Conservation (phyloP, 2,888 invertebrate genomes). For the Steromphala cineraria region DNA sequence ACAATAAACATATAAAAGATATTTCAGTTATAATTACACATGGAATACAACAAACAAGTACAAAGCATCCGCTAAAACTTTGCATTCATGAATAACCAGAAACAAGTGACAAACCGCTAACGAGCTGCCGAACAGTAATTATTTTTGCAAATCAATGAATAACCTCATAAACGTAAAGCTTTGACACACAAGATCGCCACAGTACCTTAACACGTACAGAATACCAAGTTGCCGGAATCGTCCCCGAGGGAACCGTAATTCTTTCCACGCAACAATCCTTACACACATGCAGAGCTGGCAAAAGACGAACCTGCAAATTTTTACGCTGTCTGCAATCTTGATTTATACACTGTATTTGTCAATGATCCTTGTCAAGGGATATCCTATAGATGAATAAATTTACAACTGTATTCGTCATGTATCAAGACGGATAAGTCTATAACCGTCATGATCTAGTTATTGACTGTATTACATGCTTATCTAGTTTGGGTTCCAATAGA, state of each 20-base stretch:
- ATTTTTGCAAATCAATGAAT: constrained; percentile 7
- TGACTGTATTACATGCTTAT: not conserved
- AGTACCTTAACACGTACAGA: not conserved
- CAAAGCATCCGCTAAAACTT: too few relatives aligned
- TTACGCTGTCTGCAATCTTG: too few relatives aligned
- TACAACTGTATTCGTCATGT: too few relatives aligned
- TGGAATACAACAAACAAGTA: too few relatives aligned
- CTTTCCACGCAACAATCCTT: not conserved
- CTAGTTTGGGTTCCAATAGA: not conserved
- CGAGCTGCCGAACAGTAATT: not conserved
- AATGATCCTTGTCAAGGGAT: too few relatives aligned
- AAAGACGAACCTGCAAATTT: not conserved
- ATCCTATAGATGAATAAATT: too few relatives aligned
- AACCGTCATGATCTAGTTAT: not conserved
- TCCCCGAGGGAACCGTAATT: not conserved
- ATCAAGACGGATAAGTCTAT: too few relatives aligned
- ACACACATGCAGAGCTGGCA: not conserved
- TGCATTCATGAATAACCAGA: too few relatives aligned
- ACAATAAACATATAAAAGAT: too few relatives aligned
- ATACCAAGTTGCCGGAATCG: not conserved
- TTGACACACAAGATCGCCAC: constrained; percentile 4
- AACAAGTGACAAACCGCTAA: too few relatives aligned
- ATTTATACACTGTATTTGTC: too few relatives aligned
- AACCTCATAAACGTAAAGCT: not conserved
- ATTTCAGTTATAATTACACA: too few relatives aligned